Conservation (phyloP, 1,140 invertebrate genomes). For the Halictus rubicundus region DNA sequence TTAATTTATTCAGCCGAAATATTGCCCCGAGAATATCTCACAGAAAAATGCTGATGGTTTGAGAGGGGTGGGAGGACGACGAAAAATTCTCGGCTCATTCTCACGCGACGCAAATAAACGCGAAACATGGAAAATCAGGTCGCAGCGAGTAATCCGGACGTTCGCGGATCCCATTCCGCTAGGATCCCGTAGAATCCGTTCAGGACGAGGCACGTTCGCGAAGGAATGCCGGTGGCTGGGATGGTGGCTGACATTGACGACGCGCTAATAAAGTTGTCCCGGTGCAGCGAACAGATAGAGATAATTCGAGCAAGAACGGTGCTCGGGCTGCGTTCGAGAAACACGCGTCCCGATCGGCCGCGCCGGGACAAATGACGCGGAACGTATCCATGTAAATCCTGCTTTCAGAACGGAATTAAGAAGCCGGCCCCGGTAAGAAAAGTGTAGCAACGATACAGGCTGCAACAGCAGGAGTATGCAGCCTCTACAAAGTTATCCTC, state of each 20-base stretch:
- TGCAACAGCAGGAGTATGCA: no score
- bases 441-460: neutral
- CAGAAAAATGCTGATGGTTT: no score
- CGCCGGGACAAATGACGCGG: conserved; percentile 5
- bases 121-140: no score
- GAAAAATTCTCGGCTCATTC: no score
- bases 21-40: no score
- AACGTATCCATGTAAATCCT: conserved; percentile 20
- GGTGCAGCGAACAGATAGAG: neutral
- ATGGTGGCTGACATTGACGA: neutral
- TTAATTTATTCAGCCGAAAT: no score
- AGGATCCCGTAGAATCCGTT: neutral
- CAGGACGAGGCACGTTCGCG: neutral
- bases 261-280: conserved; percentile 31
- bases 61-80: no score
- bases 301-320: neutral
- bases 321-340: no score
- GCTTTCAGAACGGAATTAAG: neutral
- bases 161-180: no score
- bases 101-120: no score
- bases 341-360: neutral
- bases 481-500: neutral
- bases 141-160: no score
- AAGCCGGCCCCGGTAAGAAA: neutral
- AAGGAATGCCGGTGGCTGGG: neutral